These are phyloP conservation scores for Aythya baeri DNA, from an alignment of 2,113 vertebrate genomes.

Conservation along the genomic window DNA sequence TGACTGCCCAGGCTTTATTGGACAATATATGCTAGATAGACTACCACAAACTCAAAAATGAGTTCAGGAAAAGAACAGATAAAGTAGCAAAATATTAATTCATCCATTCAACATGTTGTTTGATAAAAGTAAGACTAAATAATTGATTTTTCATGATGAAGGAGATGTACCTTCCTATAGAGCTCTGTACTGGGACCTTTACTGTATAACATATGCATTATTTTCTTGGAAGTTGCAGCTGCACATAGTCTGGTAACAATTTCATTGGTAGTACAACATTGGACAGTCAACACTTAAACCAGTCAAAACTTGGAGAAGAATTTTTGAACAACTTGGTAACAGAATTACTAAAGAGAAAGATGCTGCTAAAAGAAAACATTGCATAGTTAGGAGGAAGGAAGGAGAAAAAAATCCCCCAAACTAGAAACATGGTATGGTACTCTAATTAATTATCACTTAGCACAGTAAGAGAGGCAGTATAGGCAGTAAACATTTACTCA, in stretches of 20 bases:
- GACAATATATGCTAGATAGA: not conserved
- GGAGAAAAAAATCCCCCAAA: not conserved
- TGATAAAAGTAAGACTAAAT: not conserved
- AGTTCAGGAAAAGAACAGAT: not conserved
- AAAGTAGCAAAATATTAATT: not conserved
- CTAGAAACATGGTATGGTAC: not conserved
- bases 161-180: not conserved
- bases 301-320: not conserved
- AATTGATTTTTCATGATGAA: not conserved
- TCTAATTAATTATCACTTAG: slow-evolving; percentile 17
- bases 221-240: not conserved
- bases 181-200: not conserved
- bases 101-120: not conserved
- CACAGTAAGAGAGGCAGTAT: not conserved
- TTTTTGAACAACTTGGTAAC: not conserved
- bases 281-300: not conserved
- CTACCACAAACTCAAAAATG: not conserved
- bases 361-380: not conserved
- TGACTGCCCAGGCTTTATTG: not conserved
- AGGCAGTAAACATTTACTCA: slow-evolving; percentile 18
- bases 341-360: not conserved
- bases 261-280: not conserved
- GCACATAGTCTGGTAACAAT: not conserved
- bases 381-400: not conserved
- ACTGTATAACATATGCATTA: not conserved